Evolutionary conservation across 2,888 invertebrate species (phyloP).

Genomic region (Heteropelma amictum): DNA sequence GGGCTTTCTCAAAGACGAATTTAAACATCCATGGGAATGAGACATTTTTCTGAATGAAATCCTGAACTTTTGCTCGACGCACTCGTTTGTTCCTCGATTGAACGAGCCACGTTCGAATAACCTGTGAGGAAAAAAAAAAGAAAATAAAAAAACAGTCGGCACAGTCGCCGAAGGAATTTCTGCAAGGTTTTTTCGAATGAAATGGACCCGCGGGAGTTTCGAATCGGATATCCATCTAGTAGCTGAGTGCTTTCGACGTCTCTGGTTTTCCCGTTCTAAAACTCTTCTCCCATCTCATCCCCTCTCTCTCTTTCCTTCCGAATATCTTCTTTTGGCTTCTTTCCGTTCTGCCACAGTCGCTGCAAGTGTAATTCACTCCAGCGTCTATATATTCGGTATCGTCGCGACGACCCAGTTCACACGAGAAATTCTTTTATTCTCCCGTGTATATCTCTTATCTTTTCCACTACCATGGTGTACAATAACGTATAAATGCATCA

Average conservation of each 20-base stretch:
- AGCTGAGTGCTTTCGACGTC: conserved; percentile 55
- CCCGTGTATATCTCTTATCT: neutral
- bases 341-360: neutral
- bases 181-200: conserved; percentile 28
- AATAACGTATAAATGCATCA: neutral
- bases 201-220: conserved; percentile 31
- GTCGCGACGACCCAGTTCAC: conserved; percentile 29
- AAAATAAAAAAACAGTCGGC: neutral
- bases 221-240: conserved; percentile 51
- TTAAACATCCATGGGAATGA: neutral
- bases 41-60: too few species aligned
- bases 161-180: conserved; percentile 30
- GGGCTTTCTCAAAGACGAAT: too few species aligned
- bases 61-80: too few species aligned
- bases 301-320: neutral
- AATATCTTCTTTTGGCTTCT: conserved; percentile 31
- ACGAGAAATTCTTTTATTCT: conserved; percentile 27
- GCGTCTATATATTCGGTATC: too few species aligned
- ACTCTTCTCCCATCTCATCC: conserved; percentile 11
- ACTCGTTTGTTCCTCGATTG: neutral
- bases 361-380: too few species aligned
- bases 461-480: neutral
- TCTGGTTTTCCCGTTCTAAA: conserved; percentile 42
- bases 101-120: neutral
- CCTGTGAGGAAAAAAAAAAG: neutral